These are phyloP conservation scores for Ganaspis sp. DNA, from an alignment of 1,140 invertebrate genomes.

Conservation along the genomic window DNA sequence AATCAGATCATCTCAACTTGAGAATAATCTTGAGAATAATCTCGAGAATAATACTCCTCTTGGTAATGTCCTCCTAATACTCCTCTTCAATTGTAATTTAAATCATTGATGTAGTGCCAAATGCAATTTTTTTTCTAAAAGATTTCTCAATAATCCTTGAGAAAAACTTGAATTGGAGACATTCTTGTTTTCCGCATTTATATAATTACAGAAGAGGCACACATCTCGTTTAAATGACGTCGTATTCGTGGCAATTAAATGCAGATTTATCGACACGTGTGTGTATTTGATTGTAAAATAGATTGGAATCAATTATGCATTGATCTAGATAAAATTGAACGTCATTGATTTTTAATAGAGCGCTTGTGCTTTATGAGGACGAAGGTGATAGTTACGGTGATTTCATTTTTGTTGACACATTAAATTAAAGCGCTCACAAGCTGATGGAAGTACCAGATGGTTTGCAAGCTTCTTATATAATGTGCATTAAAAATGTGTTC, in stretches of 20 bases:
- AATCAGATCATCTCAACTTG: background rate
- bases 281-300: background rate
- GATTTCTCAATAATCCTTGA: too few relatives aligned
- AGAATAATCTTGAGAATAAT: too few relatives aligned
- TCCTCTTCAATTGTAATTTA: background rate
- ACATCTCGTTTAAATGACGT: background rate
- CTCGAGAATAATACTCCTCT: too few relatives aligned
- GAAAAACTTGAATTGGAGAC: background rate
- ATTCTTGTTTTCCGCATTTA: background rate
- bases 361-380: background rate
- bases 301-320: background rate
- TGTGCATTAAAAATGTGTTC: slow-evolving; percentile 5
- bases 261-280: background rate
- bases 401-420: background rate
- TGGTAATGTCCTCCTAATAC: too few relatives aligned
- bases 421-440: background rate
- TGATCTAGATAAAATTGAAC: slow-evolving; percentile 5
- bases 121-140: background rate
- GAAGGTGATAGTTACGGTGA: background rate
- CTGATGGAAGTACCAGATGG: background rate
- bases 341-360: slow-evolving; percentile 18
- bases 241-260: background rate
- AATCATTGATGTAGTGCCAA: too few relatives aligned
- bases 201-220: background rate
- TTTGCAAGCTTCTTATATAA: background rate